Base-by-base conservation (phyloP, 2,888 invertebrate genomes). In the Torymus auratus region DNA sequence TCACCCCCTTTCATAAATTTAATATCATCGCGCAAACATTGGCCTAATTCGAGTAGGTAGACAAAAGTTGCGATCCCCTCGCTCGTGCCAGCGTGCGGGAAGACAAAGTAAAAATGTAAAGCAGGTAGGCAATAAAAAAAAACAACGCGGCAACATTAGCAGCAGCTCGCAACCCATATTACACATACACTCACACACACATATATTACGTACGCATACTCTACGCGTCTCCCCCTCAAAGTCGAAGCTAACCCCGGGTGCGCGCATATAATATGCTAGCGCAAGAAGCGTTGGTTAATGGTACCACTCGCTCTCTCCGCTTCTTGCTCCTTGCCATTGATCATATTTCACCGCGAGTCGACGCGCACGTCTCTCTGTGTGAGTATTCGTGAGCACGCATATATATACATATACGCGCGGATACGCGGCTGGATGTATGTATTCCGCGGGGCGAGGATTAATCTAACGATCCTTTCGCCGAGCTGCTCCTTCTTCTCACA, bases 341-440 rank as follows among this genome's bases (percentile, higher is more conserved):
- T 77, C 77, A 77, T 70, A 77, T 77, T 77, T 77, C 70, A 69
- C 70, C 52, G 61, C 23, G 50, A 41, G 55, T 20, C 56, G 64
- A 52, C 41, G 52, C 56, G 52, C 50, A 50, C 65, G 7, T 41
- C 41, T 41, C 41, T 41, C 41, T 41, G 41, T 41, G 41, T 41
- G 7, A 41, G 41, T 14, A 4, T 53, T 12, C 17, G 20, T 11
- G 13, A 5, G 14, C 53, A 23, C 56, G 23, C 10, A 41, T 14
- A 10, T 53, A 55, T n/a, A 68, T 61, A 20, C 20, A 65, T 60
- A 17, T 55, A 17, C 60, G 13, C 15, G 15, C 7, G 12, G 2
- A 52, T 67, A 20, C 55, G 20, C 5, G 7, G 15, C 23, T n/a
- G 15, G 15, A 58, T 52, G 58, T 13, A 58, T 15, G 41, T 41